These are phyloP conservation scores for Choloepus didactylus DNA, from an alignment of 2,797 vertebrate species.

Conservation along the genomic window DNA sequence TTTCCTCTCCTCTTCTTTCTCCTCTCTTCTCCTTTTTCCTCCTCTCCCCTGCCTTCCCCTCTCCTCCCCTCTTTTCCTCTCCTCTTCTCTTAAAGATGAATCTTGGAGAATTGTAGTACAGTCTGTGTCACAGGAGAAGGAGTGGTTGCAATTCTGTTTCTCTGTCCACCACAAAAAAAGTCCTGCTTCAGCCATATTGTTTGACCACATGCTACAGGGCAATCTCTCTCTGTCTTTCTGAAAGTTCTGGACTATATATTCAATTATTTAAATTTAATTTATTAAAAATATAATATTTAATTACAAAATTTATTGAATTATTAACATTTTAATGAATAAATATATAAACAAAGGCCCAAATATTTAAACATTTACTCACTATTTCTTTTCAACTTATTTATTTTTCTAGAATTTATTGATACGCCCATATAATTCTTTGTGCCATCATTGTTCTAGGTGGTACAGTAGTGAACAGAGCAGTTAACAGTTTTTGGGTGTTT, in stretches of 20 bases:
- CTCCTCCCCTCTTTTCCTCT: neutral
- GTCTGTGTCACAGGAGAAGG: neutral
- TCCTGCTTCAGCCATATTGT: neutral
- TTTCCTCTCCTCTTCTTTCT: neutral
- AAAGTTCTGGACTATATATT: neutral
- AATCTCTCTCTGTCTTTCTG: neutral
- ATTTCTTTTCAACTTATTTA: neutral
- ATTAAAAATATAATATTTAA: neutral
- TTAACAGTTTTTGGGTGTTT: neutral
- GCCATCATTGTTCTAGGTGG: neutral
- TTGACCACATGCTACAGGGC: neutral
- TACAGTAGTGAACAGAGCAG: neutral
- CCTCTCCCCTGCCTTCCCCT: too few species aligned
- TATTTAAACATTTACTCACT: neutral
- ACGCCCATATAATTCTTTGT: neutral
- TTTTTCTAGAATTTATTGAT: neutral
- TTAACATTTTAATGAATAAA: neutral
- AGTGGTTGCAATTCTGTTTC: accelerated
- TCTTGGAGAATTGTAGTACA: accelerated
- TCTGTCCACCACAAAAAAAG: accelerated
- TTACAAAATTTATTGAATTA: neutral
- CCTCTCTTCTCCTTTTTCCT: neutral
- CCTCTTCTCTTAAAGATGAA: neutral
- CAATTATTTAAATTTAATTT: neutral
- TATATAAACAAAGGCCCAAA: neutral